Conservation (phyloP, 2,113 vertebrate genomes). For the Ascaphus truei region DNA sequence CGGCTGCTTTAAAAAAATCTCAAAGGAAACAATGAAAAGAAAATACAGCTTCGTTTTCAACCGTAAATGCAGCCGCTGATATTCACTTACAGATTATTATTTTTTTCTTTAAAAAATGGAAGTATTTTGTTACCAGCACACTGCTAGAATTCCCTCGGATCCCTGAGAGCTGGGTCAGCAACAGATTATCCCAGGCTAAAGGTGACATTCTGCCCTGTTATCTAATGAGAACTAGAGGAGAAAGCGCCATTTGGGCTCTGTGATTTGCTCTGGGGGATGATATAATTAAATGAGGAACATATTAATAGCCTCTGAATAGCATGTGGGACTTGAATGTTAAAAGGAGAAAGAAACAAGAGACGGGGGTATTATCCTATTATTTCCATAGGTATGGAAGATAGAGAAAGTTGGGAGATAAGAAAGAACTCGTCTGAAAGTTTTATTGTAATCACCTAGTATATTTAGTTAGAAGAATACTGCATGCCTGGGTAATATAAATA, state of each 20-base stretch:
- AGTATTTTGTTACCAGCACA: not conserved
- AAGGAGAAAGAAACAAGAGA: not conserved
- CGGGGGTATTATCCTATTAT: not conserved
- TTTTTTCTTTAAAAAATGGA: too few species aligned
- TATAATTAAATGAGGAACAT: not conserved
- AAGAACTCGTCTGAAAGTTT: too few species aligned
- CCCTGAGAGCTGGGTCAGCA: not conserved
- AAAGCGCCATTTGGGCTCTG: not conserved
- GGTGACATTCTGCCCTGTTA: not conserved
- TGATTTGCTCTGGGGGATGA: not conserved
- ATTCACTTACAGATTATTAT: too few species aligned
- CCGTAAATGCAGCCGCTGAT: too few species aligned
- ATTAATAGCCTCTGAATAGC: not conserved
- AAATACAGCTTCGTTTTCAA: too few species aligned
- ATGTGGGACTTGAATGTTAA: not conserved
- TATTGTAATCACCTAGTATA: too few species aligned
- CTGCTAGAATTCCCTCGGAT: not conserved
- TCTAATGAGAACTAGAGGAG: not conserved
- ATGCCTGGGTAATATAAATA: too few species aligned
- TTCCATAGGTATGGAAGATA: too few species aligned
- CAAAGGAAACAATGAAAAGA: too few species aligned
- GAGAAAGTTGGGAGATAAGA: too few species aligned
- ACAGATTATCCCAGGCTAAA: not conserved
- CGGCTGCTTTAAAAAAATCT: too few species aligned
- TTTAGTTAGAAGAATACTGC: too few species aligned